Evolutionary conservation across 1,140 invertebrate species (phyloP).

Genomic region (Macrobrachium rosenbergii): DNA sequence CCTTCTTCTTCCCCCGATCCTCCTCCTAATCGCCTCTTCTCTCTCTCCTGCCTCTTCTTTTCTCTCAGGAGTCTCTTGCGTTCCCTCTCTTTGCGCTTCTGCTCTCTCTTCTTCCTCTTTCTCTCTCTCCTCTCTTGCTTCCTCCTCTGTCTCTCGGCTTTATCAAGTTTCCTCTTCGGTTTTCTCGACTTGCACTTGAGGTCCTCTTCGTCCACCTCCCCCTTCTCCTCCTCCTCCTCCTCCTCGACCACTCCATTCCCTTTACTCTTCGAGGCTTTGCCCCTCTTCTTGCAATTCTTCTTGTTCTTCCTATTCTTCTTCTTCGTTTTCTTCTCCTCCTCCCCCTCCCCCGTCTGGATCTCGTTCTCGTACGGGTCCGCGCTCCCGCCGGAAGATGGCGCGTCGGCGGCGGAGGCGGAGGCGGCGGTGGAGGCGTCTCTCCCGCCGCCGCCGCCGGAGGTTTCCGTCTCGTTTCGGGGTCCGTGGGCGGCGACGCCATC

Average conservation of each 20-base stretch:
- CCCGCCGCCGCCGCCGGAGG: background rate
- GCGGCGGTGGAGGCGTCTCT: background rate
- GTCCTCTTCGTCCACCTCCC: background rate
- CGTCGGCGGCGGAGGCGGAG: background rate
- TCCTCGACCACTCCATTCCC: background rate
- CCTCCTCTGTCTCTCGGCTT: background rate
- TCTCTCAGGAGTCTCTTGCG: background rate
- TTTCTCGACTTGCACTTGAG: background rate
- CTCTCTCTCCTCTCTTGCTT: background rate
- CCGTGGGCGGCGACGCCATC: no score
- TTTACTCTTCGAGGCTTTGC: background rate
- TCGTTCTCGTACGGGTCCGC: background rate
- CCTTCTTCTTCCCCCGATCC: background rate
- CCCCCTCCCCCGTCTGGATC: background rate
- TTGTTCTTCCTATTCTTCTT: background rate
- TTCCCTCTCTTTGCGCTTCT: background rate
- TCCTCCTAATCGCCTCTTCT: background rate
- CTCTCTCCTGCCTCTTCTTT: background rate
- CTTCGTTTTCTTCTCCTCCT: background rate
- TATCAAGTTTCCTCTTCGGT: background rate
- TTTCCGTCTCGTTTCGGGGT: no score
- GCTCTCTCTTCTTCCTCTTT: background rate
- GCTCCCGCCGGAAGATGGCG: background rate
- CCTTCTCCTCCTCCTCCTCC: constrained; percentile 7
- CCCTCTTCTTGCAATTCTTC: background rate